These are phyloP conservation scores for Cremastinae sp. DNA, from an alignment of 2,888 invertebrate genomes.

Conservation along the genomic window DNA sequence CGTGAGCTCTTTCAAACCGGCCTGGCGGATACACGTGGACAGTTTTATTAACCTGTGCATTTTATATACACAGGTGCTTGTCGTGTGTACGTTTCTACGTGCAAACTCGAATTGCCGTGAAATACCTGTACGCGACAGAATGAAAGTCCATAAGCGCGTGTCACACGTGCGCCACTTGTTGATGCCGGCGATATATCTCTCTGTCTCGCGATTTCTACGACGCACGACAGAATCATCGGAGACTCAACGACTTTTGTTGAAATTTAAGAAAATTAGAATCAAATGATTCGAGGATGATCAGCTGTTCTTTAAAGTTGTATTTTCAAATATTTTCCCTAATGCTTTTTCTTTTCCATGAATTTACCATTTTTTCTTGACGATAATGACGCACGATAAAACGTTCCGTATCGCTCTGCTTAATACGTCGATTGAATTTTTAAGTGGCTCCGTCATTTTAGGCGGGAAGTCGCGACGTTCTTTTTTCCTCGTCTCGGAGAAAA, in stretches of 20 bases:
- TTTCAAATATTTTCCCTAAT: too few relatives aligned
- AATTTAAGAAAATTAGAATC: too few relatives aligned
- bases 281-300: too few relatives aligned
- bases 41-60: constrained; percentile 13
- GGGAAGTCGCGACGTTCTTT: constrained; percentile 8
- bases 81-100: constrained; percentile 21
- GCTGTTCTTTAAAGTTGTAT: too few relatives aligned
- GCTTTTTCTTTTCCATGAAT: too few relatives aligned
- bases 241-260: too few relatives aligned
- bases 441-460: neutral
- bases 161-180: constrained; percentile 66
- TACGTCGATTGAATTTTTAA: constrained; percentile 13
- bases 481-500: constrained; percentile 1
- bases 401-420: neutral
- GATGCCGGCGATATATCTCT: constrained; percentile 60
- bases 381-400: constrained; percentile 4
- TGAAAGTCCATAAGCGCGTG: constrained; percentile 54
- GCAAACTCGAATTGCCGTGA: constrained; percentile 19
- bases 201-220: constrained; percentile 16
- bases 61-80: constrained; percentile 7
- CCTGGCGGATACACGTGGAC: constrained; percentile 28
- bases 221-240: constrained; percentile 36
- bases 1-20: constrained; percentile 47
- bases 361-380: neutral
- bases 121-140: constrained; percentile 45